phyloP scores from a whole-genome alignment of 1,140 invertebrate genomes.

The Schmidtea mediterranea region DNA sequence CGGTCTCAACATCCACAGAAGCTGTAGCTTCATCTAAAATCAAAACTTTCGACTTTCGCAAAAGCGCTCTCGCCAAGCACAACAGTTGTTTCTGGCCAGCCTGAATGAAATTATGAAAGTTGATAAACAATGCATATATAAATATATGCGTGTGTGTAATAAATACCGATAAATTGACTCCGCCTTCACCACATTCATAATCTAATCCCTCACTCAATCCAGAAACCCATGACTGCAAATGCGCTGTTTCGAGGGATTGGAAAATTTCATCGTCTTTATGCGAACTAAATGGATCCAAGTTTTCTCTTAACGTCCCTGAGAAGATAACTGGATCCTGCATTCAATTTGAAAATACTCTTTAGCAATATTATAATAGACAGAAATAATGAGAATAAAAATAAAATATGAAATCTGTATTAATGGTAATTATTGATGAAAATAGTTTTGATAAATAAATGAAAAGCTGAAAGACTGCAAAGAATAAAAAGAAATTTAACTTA shows the following conservation, averaged over 20 bases:
- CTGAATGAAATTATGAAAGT: no score
- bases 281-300: conserved; percentile 2
- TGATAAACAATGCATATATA: conserved; percentile 3
- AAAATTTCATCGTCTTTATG: conserved; percentile 6
- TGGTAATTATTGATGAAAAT: no score
- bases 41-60: conserved; percentile 40
- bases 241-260: conserved; percentile 11
- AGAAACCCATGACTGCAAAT: neutral
- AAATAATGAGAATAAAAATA: no score
- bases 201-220: neutral
- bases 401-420: no score
- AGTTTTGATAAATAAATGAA: no score
- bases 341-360: no score
- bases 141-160: no score
- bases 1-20: conserved; percentile 26
- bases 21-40: conserved; percentile 37
- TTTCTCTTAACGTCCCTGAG: no score
- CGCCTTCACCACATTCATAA: neutral
- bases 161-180: conserved; percentile 12
- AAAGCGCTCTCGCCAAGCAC: conserved; percentile 32
- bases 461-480: no score
- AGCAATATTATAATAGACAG: no score
- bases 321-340: no score
- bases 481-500: no score
- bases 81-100: conserved; percentile 32